Evolutionary conservation across 2,797 vertebrate genomes (phyloP), one percentile per base, ranked within the genome.

Genomic region (Oreochromis mossambicus): DNA sequence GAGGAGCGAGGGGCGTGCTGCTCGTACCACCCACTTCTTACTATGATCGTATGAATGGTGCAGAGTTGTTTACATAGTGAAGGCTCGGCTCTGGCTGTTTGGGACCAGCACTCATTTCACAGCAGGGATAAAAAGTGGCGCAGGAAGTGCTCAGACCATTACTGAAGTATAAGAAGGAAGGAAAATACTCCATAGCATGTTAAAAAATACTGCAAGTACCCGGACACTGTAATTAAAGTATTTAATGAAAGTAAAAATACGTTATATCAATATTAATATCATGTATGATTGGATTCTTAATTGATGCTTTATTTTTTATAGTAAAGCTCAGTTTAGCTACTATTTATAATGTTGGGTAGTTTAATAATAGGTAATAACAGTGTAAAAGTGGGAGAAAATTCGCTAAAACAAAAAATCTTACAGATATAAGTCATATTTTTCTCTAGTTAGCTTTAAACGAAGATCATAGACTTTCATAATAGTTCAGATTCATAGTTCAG

Each of bases 21-120:
- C 75, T 77, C 58, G 15, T 82, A 79, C 91, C 95, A 77, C 95
- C 95, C 93, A 88, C 94, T 81, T 83, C 87, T 89, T 95, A 94
- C 95, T 94, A 95, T 89, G 78, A 92, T 8, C 46, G 80, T 81
- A 91, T 94, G 94, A 95, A 94, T 95, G 92, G 88, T 36, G 56
- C 50, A 3, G 75, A 82, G 91, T 93, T 95, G 95, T 96, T 96
- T 94, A 95, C 92, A 93, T 82, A 48, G 77, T 89, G 85, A 11
- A 52, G 73, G 51, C 82, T 80, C 26, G 54, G 48, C 56, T 77
- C 26, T 68, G 77, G 70, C 50, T 78, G 84, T 92, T 84, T 55
- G 46, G 61, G 66, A 83, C 17, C 48, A 48, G 43, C 41, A 78
- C 58, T 55, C 73, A 85, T 82, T 83, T 68, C 58, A 56, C 66